A percentile compares a stretch with the other conserved stretches of the same genome.
phyloP scores from a whole-genome alignment of 2,888 invertebrate genomes.

The Griposia aprilina region DNA sequence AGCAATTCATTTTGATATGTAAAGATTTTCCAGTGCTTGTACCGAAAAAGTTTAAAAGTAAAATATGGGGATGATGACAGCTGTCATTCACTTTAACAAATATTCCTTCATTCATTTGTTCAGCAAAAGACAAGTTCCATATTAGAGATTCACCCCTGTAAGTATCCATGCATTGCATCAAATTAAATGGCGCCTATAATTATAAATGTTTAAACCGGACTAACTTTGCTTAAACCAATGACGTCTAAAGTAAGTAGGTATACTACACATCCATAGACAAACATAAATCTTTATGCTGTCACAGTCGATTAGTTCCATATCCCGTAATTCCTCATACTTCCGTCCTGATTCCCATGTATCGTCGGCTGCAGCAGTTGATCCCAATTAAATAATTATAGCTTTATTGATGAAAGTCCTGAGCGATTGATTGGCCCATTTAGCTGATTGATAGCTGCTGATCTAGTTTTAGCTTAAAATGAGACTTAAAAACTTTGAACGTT shows the following conservation, averaged over 20 bases:
- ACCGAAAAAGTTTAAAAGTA: not conserved
- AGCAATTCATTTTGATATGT: no score
- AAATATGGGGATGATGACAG: not conserved
- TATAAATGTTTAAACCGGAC: not conserved
- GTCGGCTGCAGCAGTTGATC: constrained; percentile 65
- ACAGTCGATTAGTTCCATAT: constrained; percentile 48
- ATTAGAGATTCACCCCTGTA: not conserved
- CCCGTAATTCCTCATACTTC: constrained; percentile 56
- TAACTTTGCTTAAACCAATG: constrained; percentile 10
- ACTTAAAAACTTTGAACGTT: not conserved
- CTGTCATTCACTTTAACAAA: not conserved
- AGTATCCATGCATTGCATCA: not conserved
- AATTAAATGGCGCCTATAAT: constrained; percentile 6
- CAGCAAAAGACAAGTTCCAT: not conserved
- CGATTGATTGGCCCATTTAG: constrained; percentile 70
- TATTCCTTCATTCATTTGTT: not conserved
- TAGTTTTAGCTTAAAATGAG: not conserved
- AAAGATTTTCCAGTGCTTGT: no score
- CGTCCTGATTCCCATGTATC: constrained; percentile 64
- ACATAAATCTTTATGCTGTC: constrained; percentile 31
- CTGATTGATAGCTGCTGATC: constrained; percentile 43
- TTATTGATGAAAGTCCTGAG: constrained; percentile 70
- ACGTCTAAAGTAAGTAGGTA: not conserved
- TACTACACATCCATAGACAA: constrained; percentile 21
- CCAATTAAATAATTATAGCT: constrained; percentile 81